Evolutionary conservation across 1,140 invertebrate genomes (phyloP), one percentile per base, ranked within the genome.

Genomic region (Bombus turneri): DNA sequence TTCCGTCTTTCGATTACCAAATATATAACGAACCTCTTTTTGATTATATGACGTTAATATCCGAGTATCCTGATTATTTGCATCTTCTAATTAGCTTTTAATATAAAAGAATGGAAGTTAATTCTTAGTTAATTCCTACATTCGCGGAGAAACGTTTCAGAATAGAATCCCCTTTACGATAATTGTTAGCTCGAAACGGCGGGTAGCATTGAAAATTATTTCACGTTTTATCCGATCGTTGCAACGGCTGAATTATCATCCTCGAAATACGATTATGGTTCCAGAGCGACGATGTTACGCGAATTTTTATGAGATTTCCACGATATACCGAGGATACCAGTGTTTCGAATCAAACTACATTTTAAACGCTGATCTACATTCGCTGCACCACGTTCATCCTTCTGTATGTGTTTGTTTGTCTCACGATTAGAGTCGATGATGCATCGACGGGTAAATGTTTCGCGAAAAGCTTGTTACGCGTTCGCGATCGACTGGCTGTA

Each of bases 231-330:
- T 31, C 37, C 66, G 73, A 59, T 68, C 53, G 75, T 43, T 22
- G 66, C 66, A 28, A n/a, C 37, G n/a, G 53, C 53, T 79, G 53
- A 84, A 84, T 84, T 79, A 84, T 59, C 75, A 69, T 79, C 53
- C 66, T 28, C 66, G 82, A 84, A 84, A 84, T 78, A 84, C 82
- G 75, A 71, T 84, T 84, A 79, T 78, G 28, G 75, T 22, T n/a
- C 34, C 37, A n/a, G 75, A 25, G n/a, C n/a, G 47, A n/a, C 75
- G 82, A 84, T 84, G 75, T 59, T 34, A 6, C 64, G 66, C 64
- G 82, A 84, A 84, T 84, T 84, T 84, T 84, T 84, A 79, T 62
- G 82, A 79, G 66, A 78, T 28, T 5, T 25, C 5, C 12, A 13
- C 64, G 47, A 25, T 25, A 22, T 13, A 47, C 47, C 75, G 37